Evolutionary conservation across 2,113 vertebrate genomes (phyloP), one percentile per base, ranked within the genome.

Genomic region (Salminus brasiliensis): DNA sequence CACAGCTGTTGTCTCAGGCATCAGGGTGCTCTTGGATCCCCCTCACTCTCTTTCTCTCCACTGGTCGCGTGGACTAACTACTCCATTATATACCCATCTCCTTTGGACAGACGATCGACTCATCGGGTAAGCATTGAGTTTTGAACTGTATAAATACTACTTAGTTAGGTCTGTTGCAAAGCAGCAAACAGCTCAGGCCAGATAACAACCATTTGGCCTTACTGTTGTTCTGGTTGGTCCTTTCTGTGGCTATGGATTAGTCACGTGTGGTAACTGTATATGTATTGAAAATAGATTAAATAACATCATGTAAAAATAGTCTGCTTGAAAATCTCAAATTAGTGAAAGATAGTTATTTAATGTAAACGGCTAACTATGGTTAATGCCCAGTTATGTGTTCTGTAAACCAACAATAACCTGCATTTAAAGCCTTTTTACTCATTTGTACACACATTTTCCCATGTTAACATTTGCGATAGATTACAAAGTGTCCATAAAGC

Each of bases 1-100:
- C 76, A 62, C 83, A 86, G 86, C 85, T 71, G 76, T 90, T 89
- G 89, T 84, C 72, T 74, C 60, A 69, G 49, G 62, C 74, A 62
- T 52, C 59, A 49, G 27, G 29, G 36, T 79, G 67, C 45, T 82
- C 13, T 18, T 47, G 82, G 85, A 76, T 82, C 81, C 86, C 83
- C 71, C 57, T 70, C 81, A 65, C 41, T 78, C 81, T 70, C 57
- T 84, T 81, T 80, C 84, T 80, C 66, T 73, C 47, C 4, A 12
- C 27, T 70, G 41, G 32, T 25, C 69, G 43, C 23, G 69, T 86
- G 80, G 74, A 85, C 83, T 72, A 39, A 16, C 69, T 65, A 49
- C 75, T 87, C 80, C 59, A 80, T 86, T 81, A 59, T 55, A 43
- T 25, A 76, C 59, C 49, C 41, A 43, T 36, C 23, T 52, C 77